Percentiles rank a stretch among this genome's conserved stretches.
Conservation (phyloP, 2,113 vertebrate species). For the Hyperopisus bebe region DNA sequence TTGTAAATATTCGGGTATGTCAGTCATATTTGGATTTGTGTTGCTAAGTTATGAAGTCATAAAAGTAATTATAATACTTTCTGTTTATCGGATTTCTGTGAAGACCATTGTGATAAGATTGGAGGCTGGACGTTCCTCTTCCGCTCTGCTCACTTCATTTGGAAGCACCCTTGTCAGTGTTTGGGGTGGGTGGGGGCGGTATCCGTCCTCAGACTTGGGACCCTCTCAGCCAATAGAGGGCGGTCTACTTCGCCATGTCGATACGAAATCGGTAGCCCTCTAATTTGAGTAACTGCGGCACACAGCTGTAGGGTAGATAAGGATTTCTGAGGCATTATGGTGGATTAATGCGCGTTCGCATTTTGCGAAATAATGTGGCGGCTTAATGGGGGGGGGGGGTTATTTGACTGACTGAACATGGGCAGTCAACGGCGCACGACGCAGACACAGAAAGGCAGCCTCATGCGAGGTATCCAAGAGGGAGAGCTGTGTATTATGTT, state of each 20-base stretch:
- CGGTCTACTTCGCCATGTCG: not conserved
- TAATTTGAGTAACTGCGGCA: slow-evolving; percentile 14
- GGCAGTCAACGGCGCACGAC: not conserved
- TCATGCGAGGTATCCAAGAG: not conserved
- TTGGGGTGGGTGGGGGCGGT: too few species aligned
- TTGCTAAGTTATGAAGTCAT: not conserved
- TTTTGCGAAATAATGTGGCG: not conserved
- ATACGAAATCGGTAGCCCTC: not conserved
- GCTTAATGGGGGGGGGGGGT: not conserved
- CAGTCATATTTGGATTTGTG: not conserved
- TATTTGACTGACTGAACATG: not conserved
- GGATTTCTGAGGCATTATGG: slow-evolving; percentile 22
- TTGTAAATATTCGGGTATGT: not conserved
- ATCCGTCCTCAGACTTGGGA: not conserved
- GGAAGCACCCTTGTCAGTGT: not conserved
- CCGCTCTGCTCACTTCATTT: not conserved
- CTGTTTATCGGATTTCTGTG: not conserved
- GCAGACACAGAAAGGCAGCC: not conserved
- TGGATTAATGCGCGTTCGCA: not conserved
- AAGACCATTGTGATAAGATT: not conserved
- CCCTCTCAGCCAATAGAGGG: not conserved
- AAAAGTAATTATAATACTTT: not conserved
- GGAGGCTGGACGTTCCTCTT: not conserved
- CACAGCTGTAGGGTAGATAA: slow-evolving; percentile 14
- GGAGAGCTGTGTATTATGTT: not conserved